Conservation (phyloP, 1,140 invertebrate species). For the Hormaphis cornu region DNA sequence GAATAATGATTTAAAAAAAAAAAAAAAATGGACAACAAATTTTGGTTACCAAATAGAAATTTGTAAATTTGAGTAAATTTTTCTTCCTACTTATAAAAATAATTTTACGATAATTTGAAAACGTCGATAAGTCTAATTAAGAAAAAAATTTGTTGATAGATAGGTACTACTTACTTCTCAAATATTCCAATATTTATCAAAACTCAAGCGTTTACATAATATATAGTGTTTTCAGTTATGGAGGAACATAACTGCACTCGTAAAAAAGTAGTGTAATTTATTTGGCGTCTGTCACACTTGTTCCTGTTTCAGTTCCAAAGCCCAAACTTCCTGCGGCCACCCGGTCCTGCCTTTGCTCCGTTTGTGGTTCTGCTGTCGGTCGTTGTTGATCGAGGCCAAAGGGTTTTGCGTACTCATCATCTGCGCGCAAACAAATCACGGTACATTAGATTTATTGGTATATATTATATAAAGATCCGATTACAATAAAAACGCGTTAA, state of each 20-base stretch:
- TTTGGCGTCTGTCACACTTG: constrained; percentile 38
- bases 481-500: no score
- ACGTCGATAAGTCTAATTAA: no score
- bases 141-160: no score
- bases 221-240: neutral
- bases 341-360: constrained; percentile 70
- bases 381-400: neutral
- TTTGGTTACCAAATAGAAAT: no score
- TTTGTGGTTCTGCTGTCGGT: constrained; percentile 40
- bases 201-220: neutral
- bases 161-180: no score
- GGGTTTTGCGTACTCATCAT: neutral
- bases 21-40: no score
- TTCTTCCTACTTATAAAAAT: no score
- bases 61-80: no score
- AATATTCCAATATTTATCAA: neutral
- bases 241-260: neutral
- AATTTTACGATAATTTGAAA: no score
- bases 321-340: constrained; percentile 94
- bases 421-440: neutral
- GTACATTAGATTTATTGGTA: no score
- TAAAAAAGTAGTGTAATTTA: neutral
- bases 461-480: no score
- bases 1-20: no score
- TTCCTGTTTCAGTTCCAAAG: constrained; percentile 73